Evolutionary conservation across 2,797 vertebrate species (phyloP), one percentile per base, ranked within the genome.

Genomic region (Zalophus californianus): DNA sequence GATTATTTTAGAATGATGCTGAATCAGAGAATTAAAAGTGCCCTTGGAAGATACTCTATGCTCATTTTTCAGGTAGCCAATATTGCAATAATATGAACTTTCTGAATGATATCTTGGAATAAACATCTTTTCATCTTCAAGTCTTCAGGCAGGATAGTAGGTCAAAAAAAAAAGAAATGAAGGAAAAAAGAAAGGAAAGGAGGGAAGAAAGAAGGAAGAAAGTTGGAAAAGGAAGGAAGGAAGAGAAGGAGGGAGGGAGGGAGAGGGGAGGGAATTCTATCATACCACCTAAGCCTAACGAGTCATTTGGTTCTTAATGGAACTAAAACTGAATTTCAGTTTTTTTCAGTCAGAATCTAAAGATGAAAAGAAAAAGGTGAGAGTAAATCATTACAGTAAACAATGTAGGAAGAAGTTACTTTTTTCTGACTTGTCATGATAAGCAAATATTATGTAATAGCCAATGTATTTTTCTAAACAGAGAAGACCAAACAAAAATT

Each of bases 11-110:
- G 90, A 98, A 96, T 11, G 18, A 86, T 90, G 56, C 92, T 97
- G 84, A 98, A 84, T 94, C 58, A 95, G 38, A 90, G 95, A 98
- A 95, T 79, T 84, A 96, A 88, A 97, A 98, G 87, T 98, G 86
- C 27, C 16, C 86, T 95, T 90, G 64, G 50, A 96, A 48, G 70
- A 56, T 50, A 88, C 54, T 86, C n/a, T 32, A 89, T 60, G 75
- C 7, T 94, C 44, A 18, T 23, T 97, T 90, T 93, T 96, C 92
- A 87, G 29, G 68, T 48, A 92, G 41, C 79, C 44, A 58, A 62
- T 32, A 82, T 79, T 84, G 8, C 5, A 20, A 41, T 50, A 68
- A 20, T 64, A 91, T 70, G 38, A 94, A 20, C 32, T 83, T 90
- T 62, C 48, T 62, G 41, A 78, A 77, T 1, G 8, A 0, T 70